Conservation (phyloP, 2,888 invertebrate genomes). For the Metallyticus violacea region DNA sequence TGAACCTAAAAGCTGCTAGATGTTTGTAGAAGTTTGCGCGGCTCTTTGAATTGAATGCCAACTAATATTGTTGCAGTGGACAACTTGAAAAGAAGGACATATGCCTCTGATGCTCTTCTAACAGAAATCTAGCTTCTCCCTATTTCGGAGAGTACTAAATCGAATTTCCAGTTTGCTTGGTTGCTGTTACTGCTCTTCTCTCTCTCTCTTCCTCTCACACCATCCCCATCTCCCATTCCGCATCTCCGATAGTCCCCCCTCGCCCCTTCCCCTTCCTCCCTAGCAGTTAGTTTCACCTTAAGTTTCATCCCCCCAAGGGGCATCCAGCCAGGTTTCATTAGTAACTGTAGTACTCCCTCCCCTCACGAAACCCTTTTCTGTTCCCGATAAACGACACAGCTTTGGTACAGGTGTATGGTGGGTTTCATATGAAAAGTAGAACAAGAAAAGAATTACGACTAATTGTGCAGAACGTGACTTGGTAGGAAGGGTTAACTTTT, state of each 20-base stretch:
- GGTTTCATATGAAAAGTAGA: background rate
- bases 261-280: constrained; percentile 7
- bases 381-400: constrained; percentile 14
- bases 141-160: constrained; percentile 15
- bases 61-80: background rate
- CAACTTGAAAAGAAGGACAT: background rate
- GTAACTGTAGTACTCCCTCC: constrained; percentile 40
- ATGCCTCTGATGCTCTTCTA: background rate
- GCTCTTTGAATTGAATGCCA: background rate
- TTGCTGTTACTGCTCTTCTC: background rate
- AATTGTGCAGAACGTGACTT: background rate
- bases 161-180: constrained; percentile 6
- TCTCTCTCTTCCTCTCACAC: background rate
- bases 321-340: constrained; percentile 18
- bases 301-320: constrained; percentile 7
- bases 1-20: background rate
- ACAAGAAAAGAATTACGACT: background rate
- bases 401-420: background rate
- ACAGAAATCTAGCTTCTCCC: background rate
- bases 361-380: constrained; percentile 32
- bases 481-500: constrained; percentile 34
- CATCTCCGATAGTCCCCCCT: background rate
- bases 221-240: background rate
- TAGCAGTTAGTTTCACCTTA: constrained; percentile 16
- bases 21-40: background rate